Conservation (phyloP, 2,888 invertebrate species). For the Caenorhabditis sp. region DNA sequence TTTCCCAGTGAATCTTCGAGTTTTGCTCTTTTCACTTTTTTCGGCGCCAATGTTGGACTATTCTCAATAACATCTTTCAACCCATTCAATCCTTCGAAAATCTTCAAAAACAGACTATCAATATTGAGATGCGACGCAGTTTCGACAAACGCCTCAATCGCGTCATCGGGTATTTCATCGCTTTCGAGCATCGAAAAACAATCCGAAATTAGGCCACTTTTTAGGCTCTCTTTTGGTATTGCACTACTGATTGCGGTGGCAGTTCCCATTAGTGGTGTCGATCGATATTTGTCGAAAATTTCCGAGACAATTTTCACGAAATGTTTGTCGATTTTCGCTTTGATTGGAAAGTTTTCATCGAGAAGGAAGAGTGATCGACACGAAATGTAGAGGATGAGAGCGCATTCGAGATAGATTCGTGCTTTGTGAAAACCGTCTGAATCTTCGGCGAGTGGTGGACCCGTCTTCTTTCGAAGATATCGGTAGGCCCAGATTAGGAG, state of each 20-base stretch:
- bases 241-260: constrained; percentile 29
- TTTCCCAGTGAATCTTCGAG: background rate
- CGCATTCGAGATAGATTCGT: constrained; percentile 27
- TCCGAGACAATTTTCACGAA: constrained; percentile 28
- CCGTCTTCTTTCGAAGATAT: constrained; percentile 18
- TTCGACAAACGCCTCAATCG: constrained; percentile 32
- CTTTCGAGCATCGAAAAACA: constrained; percentile 18
- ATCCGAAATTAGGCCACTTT: constrained; percentile 12
- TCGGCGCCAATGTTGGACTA: background rate
- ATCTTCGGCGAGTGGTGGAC: constrained; percentile 11
- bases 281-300: constrained; percentile 25
- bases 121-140: constrained; percentile 28
- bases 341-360: background rate
- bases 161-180: constrained; percentile 29
- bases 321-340: constrained; percentile 17
- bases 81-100: background rate
- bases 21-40: background rate
- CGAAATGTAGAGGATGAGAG: constrained; percentile 30
- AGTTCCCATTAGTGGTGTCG: constrained; percentile 33
- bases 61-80: background rate
- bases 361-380: constrained; percentile 8
- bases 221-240: constrained; percentile 23
- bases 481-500: constrained; percentile 30
- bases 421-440: constrained; percentile 12
- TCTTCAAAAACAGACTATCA: constrained; percentile 14